Base-by-base conservation (phyloP, 2,797 vertebrate species). In the Lerista edwardsae region DNA sequence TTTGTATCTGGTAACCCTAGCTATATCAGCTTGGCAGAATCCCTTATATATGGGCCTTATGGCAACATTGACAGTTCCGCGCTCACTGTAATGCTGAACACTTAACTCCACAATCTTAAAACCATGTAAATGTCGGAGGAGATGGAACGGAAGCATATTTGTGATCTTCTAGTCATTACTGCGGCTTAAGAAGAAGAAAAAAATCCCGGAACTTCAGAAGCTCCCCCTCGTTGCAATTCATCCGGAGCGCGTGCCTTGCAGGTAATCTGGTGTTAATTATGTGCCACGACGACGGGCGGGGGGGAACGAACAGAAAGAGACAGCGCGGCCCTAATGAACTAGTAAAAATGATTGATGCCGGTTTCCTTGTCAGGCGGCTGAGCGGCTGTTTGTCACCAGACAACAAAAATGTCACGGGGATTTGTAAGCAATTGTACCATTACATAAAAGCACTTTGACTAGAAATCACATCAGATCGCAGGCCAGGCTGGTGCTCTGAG, bases 301-400 rank as follows among this genome's bases (percentile, higher is more conserved):
- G 62, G 67, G 76, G 69, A 76, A 82, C 21, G 64, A 81, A 79
- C 65, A 47, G 27, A 67, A 29, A 7, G n/a, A 7, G 31, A 44
- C 23, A 75, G 71, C 29, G 62, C 47, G 25, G 39, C 41, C 61
- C 79, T 90, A 85, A 29, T 41, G 86, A 79, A 74, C 0, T 15
- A 87, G 87, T 1, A 47, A 1, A 34, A 85, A 59, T 80, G 90
- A 87, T 79, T 36, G 65, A 86, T 84, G 81, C 79, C 64, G 21
- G 81, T 78, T 86, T 82, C 10, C 0, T 72, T 84, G 90, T 78
- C 88, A 81, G 74, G 79, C 59, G 79, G 78, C 78, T 1, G 59
- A 84, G 23, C 0, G 4, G 41, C 59, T 89, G 88, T 85, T 91
- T 88, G 87, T 89, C 80, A 86, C 78, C 90, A 88, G 91, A 86